Evolutionary conservation across 2,888 invertebrate species (phyloP).

Genomic region (Cotesia congregata): DNA sequence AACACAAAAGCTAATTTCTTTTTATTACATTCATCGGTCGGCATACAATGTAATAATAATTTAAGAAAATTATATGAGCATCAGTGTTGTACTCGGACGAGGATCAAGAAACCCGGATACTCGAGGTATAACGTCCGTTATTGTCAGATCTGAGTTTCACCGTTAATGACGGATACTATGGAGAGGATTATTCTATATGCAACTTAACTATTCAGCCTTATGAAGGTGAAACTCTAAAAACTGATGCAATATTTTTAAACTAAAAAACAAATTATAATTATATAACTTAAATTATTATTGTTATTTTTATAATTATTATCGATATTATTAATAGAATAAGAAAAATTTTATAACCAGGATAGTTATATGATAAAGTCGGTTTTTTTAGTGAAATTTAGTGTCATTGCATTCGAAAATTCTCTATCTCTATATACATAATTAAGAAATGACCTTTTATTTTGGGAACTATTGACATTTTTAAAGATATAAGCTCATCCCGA

Average conservation of each 20-base stretch:
- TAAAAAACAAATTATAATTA: conserved; percentile 15
- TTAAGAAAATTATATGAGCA: conserved; percentile 17
- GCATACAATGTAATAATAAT: conserved; percentile 10
- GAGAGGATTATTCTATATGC: conserved; percentile 43
- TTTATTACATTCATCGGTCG: background rate
- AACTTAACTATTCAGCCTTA: conserved; percentile 45
- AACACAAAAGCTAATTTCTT: background rate
- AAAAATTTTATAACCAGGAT: too few species aligned
- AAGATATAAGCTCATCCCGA: too few species aligned
- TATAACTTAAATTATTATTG: conserved; percentile 17
- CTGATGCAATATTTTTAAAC: background rate
- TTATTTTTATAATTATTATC: background rate
- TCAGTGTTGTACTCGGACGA: background rate
- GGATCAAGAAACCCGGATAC: conserved; percentile 47
- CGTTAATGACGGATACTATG: conserved; percentile 50
- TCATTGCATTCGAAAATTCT: too few species aligned
- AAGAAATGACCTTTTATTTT: too few species aligned
- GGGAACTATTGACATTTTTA: too few species aligned
- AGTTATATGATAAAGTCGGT: too few species aligned
- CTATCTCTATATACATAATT: too few species aligned
- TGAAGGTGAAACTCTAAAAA: conserved; percentile 34
- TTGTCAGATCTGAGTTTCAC: conserved; percentile 52
- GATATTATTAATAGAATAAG: background rate
- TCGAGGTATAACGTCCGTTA: conserved; percentile 49
- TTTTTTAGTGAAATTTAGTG: too few species aligned